Percentiles rank a stretch among this genome's conserved stretches.
Evolutionary conservation across 2,888 invertebrate genomes (phyloP).

Genomic region (Bibio marci): DNA sequence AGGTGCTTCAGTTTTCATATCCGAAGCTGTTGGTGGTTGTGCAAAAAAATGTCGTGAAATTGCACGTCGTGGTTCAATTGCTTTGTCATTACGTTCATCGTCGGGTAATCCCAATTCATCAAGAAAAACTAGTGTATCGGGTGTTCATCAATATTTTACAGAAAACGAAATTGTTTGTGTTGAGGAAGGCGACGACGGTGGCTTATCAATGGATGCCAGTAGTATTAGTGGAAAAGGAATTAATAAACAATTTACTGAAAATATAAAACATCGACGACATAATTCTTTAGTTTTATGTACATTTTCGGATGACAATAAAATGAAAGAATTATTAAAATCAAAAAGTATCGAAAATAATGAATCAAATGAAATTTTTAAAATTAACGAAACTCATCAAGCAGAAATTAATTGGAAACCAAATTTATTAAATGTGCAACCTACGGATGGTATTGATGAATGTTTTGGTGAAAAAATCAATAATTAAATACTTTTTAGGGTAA

Average conservation of each 20-base stretch:
- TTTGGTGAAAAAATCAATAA: background rate
- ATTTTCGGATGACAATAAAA: background rate
- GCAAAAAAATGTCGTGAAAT: slow-evolving; percentile 36
- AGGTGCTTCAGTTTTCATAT: slow-evolving; percentile 41
- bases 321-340: too few species aligned
- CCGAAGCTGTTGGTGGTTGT: slow-evolving; percentile 56
- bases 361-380: background rate
- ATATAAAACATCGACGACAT: background rate
- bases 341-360: too few species aligned
- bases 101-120: background rate
- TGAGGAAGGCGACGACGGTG: too few species aligned
- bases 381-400: background rate
- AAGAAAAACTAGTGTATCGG: too few species aligned
- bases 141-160: too few species aligned
- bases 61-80: slow-evolving; percentile 4
- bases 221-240: background rate
- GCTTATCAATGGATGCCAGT: too few species aligned
- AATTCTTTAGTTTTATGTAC: background rate
- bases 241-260: background rate
- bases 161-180: too few species aligned
- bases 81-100: background rate
- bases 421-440: background rate
- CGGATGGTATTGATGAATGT: background rate
- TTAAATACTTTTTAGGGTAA: too few species aligned
- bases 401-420: background rate